These are phyloP conservation scores for Oreotrochilus melanogaster DNA, from an alignment of 2,113 vertebrate species.

Conservation along the genomic window DNA sequence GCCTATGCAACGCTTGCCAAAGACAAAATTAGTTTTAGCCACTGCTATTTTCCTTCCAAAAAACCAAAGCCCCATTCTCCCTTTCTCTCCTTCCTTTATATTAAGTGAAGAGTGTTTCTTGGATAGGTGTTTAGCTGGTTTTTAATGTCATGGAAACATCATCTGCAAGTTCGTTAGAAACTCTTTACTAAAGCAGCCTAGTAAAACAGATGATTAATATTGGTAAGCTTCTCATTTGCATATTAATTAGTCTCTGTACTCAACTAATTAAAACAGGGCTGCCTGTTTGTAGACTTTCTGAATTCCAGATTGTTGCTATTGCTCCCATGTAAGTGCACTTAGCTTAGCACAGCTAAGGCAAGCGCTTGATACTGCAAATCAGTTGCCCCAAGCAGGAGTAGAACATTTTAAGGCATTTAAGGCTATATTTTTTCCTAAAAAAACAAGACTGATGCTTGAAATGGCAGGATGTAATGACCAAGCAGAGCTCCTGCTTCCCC, in stretches of 20 bases:
- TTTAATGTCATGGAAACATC: constrained; percentile 78
- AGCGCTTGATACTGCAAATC: neutral
- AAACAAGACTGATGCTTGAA: neutral
- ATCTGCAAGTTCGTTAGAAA: constrained; percentile 79
- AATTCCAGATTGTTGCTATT: constrained; percentile 65
- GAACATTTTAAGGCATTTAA: neutral
- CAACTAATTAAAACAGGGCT: constrained; percentile 79
- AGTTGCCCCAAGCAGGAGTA: neutral
- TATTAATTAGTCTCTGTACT: constrained; percentile 84
- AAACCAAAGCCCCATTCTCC: neutral
- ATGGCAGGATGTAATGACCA: neutral
- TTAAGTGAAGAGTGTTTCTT: constrained; percentile 62
- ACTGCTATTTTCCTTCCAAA: constrained; percentile 68
- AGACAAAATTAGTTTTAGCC: constrained; percentile 73
- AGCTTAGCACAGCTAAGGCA: constrained; percentile 10
- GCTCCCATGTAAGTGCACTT: constrained; percentile 28
- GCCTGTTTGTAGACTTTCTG: constrained; percentile 73
- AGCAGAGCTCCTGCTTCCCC: neutral
- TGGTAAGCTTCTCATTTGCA: constrained; percentile 81
- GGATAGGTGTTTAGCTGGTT: constrained; percentile 67
- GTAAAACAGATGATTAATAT: constrained; percentile 84
- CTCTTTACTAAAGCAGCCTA: constrained; percentile 76
- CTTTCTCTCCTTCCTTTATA: neutral
- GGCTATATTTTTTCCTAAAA: neutral
- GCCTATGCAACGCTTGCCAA: constrained; percentile 65